phyloP scores from a whole-genome alignment of 2,797 vertebrate genomes.

The Sebastes taczanowskii region DNA sequence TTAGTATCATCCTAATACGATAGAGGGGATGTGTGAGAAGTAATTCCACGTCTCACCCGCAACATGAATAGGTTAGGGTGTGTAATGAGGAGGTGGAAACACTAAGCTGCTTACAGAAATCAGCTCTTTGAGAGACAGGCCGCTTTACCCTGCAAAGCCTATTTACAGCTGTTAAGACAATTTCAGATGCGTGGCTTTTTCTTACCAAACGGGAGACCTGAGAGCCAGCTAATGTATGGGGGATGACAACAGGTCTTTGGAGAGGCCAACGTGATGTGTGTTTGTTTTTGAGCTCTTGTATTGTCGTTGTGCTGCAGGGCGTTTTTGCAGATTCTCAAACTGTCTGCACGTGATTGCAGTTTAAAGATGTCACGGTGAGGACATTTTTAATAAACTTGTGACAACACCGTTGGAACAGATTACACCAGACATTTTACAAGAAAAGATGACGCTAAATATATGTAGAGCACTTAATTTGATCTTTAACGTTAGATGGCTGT shows the following conservation, averaged over 20 bases:
- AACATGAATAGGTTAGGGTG: slow-evolving; percentile 73
- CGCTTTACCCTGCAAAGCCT: slow-evolving; percentile 74
- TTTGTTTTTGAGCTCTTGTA: background rate
- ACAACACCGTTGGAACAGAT: too few relatives aligned
- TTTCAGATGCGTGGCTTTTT: slow-evolving; percentile 65
- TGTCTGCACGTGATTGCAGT: background rate
- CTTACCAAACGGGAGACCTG: slow-evolving; percentile 18
- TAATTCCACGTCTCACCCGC: slow-evolving; percentile 68
- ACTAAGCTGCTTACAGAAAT: slow-evolving; percentile 81
- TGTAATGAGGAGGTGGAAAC: slow-evolving; percentile 81
- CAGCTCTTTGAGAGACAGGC: slow-evolving; percentile 76
- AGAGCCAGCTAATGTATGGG: slow-evolving; percentile 35
- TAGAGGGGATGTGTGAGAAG: slow-evolving; percentile 53
- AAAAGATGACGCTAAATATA: too few relatives aligned
- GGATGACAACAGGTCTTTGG: slow-evolving; percentile 38
- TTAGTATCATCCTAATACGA: slow-evolving; percentile 61
- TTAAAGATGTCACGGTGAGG: background rate
- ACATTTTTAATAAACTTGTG: background rate
- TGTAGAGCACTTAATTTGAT: too few relatives aligned
- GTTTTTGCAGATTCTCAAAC: background rate
- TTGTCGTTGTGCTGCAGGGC: background rate
- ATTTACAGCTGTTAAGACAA: slow-evolving; percentile 78
- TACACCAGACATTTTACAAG: too few relatives aligned
- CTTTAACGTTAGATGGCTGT: too few relatives aligned
- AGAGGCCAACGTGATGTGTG: slow-evolving; percentile 13